phyloP scores from a whole-genome alignment of 2,113 vertebrate genomes.

The Carettochelys insculpta region DNA sequence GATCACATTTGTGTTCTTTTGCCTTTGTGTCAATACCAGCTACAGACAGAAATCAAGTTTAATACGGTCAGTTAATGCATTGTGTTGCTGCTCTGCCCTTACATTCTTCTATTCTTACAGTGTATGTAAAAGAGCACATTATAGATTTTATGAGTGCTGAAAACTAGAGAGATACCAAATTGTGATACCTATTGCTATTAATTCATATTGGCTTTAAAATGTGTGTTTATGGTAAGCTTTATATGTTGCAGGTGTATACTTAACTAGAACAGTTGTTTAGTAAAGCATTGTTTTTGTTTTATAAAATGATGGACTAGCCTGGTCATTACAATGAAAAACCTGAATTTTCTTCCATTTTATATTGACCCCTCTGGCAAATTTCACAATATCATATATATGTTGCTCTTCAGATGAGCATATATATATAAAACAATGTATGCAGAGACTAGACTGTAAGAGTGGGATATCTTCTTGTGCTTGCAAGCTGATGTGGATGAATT shows the following conservation, averaged over 20 bases:
- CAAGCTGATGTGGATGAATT: constrained; percentile 3
- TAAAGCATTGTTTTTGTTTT: not conserved
- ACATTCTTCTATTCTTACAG: not conserved
- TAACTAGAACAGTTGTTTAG: not conserved
- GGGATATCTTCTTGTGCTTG: not conserved
- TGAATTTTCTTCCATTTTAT: not conserved
- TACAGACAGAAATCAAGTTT: not conserved
- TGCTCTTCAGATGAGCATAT: not conserved
- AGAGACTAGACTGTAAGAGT: constrained; percentile 1
- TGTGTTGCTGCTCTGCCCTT: not conserved
- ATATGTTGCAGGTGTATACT: not conserved
- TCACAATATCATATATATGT: constrained; percentile 31
- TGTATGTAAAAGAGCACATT: no score
- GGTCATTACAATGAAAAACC: not conserved
- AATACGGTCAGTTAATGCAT: not conserved
- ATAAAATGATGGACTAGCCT: not conserved
- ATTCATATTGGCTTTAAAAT: not conserved
- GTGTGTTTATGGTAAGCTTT: not conserved
- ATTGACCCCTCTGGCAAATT: not conserved
- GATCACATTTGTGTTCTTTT: not conserved
- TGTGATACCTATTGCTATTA: not conserved
- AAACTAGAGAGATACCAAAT: not conserved
- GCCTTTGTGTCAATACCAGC: constrained; percentile 1
- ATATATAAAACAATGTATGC: not conserved
- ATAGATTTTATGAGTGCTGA: not conserved